Evolutionary conservation across 2,888 invertebrate species (phyloP), one percentile per base, ranked within the genome.

Genomic region (Sphaeridia pumilis): DNA sequence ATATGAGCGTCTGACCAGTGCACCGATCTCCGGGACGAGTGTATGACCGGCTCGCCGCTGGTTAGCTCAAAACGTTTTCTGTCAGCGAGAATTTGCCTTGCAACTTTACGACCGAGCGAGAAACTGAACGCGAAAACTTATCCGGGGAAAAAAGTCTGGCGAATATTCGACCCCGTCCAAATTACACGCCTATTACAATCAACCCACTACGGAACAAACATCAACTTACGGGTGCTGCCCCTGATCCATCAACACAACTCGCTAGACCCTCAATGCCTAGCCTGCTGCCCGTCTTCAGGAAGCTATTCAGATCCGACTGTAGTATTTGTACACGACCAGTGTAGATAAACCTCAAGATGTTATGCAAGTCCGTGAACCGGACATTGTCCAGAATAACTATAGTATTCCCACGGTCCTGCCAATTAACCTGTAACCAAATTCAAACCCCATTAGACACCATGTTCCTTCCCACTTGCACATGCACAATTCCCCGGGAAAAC

Each of bases 181-280:
- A 31, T 31, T 14, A 10, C 31, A 14, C 7, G 14, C 31, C 14
- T 14, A 7, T 31, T 7, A 31, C 14, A 31, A 7, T 31, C 31
- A 14, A 31, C 14, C 14, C 31, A 7, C 31, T 31, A 31, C 31
- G 31, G 31, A 31, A 14, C 38, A 5, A 17, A 38, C 38, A 38
- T 38, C 12, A 38, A 17, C 38, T 38, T 38, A 38, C 38, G 12
- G 38, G 38, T 14, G 38, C 38, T 17, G 38, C 20, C 17, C 38
- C 38, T 12, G 38, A 38, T 21, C 44, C 24, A 47, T 47, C 28
- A 3, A 22, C 28, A 17, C 25, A 43, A 22, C 24, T 51, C 4
- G 55, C 49, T 4, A 63, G 46, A 2, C 63, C 63, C 55, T 63
- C 56, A 56, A 63, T 63, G 42, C 60, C 55, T 10, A 63, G 44